Evolutionary conservation across 2,113 vertebrate genomes (phyloP).

Genomic region (Lophotis ruficrista): DNA sequence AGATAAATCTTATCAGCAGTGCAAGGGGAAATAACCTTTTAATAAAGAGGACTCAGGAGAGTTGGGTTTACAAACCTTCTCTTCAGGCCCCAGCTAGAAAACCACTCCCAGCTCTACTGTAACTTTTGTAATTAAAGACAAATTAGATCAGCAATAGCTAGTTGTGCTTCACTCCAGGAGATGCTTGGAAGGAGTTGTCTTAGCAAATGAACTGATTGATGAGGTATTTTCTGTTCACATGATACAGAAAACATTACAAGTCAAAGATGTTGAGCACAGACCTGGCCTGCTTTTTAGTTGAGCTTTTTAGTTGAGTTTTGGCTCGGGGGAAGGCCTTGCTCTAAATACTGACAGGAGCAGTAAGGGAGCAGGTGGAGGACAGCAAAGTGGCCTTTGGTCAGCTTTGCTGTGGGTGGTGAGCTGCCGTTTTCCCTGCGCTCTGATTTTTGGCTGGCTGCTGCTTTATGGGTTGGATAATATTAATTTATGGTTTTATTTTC

Average conservation of each 20-base stretch:
- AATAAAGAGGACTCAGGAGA: not conserved
- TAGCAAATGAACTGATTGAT: not conserved
- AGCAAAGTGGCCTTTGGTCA: not conserved
- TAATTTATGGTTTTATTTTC: constrained; percentile 12
- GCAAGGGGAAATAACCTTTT: constrained; percentile 1
- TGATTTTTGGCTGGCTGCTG: not conserved
- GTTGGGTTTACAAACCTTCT: not conserved
- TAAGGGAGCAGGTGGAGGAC: not conserved
- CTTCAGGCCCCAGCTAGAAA: not conserved
- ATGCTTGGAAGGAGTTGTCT: not conserved
- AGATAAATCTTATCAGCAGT: not conserved
- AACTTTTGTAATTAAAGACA: constrained; percentile 49
- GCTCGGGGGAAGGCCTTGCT: not conserved
- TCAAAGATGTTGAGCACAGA: not conserved
- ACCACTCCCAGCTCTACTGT: constrained; percentile 18
- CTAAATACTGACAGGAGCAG: not conserved
- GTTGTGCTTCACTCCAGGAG: constrained; percentile 24
- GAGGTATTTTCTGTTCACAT: not conserved
- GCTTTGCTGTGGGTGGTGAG: not conserved
- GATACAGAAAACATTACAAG: not conserved
- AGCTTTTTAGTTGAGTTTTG: not conserved
- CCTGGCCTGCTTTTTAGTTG: not conserved
- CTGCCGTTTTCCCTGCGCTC: not conserved
- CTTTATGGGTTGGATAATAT: not conserved
- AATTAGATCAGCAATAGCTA: not conserved